Evolutionary conservation across 2,113 vertebrate genomes (phyloP).

Genomic region (Apodemus sylvaticus): DNA sequence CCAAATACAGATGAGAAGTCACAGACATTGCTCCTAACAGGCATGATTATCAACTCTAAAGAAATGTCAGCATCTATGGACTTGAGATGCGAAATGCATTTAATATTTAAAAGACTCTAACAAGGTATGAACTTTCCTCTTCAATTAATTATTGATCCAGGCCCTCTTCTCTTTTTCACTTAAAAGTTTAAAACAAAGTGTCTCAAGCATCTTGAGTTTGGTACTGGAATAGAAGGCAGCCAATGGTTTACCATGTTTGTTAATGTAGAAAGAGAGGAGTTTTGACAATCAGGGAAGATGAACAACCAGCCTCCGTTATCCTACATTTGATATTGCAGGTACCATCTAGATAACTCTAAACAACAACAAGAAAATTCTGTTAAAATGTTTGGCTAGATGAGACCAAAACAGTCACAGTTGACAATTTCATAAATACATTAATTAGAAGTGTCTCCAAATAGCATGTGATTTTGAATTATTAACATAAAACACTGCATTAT

Average conservation of each 20-base stretch:
- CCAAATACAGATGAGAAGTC: constrained; percentile 74
- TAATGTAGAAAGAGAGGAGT: constrained; percentile 4
- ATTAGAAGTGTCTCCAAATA: constrained; percentile 92
- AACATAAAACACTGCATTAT: constrained; percentile 92
- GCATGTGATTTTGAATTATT: constrained; percentile 93
- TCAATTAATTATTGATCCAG: constrained; percentile 86
- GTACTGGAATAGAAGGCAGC: not conserved
- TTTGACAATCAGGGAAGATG: constrained; percentile 37
- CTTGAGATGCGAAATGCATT: constrained; percentile 77
- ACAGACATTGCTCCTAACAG: constrained; percentile 70
- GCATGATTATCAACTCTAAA: constrained; percentile 78
- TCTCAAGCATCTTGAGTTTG: constrained; percentile 68
- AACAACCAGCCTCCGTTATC: constrained; percentile 80
- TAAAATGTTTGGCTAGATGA: constrained; percentile 91
- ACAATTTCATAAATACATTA: constrained; percentile 93
- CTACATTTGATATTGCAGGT: constrained; percentile 83
- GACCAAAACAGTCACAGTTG: constrained; percentile 91
- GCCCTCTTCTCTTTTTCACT: constrained; percentile 77
- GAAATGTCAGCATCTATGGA: constrained; percentile 81
- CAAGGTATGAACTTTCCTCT: constrained; percentile 84
- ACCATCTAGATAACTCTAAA: constrained; percentile 87
- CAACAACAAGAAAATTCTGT: constrained; percentile 86
- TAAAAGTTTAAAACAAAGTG: constrained; percentile 74
- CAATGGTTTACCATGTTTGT: not conserved
- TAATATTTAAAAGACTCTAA: constrained; percentile 86